phyloP scores from a whole-genome alignment of 2,113 vertebrate genomes.

The Myiopsitta monachus region DNA sequence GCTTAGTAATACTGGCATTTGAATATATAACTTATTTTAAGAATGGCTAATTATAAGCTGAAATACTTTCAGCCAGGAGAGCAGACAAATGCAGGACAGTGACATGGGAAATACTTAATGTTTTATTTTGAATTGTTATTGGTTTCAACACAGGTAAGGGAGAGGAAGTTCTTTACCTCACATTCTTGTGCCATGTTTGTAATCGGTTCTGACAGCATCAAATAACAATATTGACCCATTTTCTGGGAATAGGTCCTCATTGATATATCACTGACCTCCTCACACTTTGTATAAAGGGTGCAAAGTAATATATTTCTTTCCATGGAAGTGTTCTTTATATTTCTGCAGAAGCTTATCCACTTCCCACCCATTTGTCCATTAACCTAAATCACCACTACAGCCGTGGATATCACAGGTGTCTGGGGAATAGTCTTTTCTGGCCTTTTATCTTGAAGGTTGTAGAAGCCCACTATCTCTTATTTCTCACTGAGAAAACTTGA shows the following conservation, averaged over 20 bases:
- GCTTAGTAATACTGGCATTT: not conserved
- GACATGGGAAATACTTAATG: not conserved
- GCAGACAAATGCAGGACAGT: not conserved
- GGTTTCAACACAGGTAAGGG: not conserved
- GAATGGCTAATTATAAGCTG: not conserved
- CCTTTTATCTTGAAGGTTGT: not conserved
- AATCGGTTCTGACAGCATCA: not conserved
- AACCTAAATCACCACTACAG: not conserved
- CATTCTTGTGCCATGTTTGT: not conserved
- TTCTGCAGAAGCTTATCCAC: not conserved
- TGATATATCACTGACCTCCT: not conserved
- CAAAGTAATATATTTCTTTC: not conserved
- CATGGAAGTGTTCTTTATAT: not conserved
- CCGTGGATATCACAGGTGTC: not conserved
- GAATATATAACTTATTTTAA: not conserved
- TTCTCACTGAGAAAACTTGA: not conserved
- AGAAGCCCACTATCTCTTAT: not conserved
- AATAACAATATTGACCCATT: not conserved
- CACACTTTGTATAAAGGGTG: not conserved
- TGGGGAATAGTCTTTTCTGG: not conserved
- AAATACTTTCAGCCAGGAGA: not conserved
- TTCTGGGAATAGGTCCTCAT: not conserved
- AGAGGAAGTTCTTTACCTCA: not conserved
- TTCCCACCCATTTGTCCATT: not conserved
- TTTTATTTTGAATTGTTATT: not conserved